Percentiles rank a stretch among this genome's conserved stretches.
These are phyloP conservation scores for Ganaspis sp. DNA, from an alignment of 1,140 invertebrate species.

Conservation along the genomic window DNA sequence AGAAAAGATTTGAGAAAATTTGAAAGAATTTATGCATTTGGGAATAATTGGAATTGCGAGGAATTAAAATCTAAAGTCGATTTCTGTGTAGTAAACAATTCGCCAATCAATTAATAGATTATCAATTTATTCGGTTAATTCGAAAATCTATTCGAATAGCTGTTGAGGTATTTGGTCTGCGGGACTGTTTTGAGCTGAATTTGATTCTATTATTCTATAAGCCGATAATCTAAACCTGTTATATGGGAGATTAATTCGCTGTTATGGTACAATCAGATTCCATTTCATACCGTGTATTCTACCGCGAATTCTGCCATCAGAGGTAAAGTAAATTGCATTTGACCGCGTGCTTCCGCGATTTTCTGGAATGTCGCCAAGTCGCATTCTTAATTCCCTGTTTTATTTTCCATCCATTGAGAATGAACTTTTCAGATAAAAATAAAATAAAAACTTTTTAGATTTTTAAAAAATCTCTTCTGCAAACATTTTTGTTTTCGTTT, in stretches of 20 bases:
- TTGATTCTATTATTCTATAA: conserved; percentile 4
- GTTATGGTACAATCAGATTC: conserved; percentile 19
- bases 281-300: conserved; percentile 7
- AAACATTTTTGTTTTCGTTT: neutral
- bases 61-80: neutral
- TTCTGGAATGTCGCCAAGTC: conserved; percentile 36
- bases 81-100: neutral
- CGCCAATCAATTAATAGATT: neutral
- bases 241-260: conserved; percentile 26
- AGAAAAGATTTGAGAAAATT: too few relatives aligned
- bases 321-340: conserved; percentile 28
- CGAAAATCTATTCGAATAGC: neutral
- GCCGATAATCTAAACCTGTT: conserved; percentile 1
- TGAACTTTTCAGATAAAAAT: conserved; percentile 7
- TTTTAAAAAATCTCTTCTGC: too few relatives aligned
- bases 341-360: conserved; percentile 27
- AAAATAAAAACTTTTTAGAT: too few relatives aligned
- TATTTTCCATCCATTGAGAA: neutral
- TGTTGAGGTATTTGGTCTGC: neutral
- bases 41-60: neutral
- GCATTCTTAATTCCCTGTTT: conserved; percentile 33
- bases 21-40: too few relatives aligned
- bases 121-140: neutral
- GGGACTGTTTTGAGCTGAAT: neutral
- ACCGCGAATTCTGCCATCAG: conserved; percentile 4